Evolutionary conservation across 2,888 invertebrate species (phyloP).

Genomic region (Hirtodrosophila histrioides): DNA sequence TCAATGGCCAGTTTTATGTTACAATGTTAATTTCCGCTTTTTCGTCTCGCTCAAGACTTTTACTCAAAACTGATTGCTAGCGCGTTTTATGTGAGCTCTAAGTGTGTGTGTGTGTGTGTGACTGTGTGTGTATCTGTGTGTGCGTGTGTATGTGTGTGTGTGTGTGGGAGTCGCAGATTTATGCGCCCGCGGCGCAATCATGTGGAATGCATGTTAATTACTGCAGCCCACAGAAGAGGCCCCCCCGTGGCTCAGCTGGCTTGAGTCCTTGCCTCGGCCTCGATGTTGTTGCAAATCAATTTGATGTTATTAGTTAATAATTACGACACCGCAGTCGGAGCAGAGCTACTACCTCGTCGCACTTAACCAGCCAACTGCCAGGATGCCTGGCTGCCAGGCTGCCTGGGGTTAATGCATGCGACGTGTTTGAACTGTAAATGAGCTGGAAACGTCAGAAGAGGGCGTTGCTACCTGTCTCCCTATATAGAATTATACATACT

Average conservation of each 20-base stretch:
- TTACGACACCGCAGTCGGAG: constrained; percentile 67
- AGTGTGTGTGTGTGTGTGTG: constrained; percentile 19
- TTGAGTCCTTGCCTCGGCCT: neutral
- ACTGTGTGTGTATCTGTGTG: constrained; percentile 11
- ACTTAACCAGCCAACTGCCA: constrained; percentile 63
- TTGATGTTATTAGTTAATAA: constrained; percentile 80
- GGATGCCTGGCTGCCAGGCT: constrained; percentile 37
- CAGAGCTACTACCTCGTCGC: constrained; percentile 46
- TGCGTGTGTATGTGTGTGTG: constrained; percentile 19
- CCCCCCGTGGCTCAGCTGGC: constrained; percentile 5
- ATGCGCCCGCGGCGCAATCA: constrained; percentile 73
- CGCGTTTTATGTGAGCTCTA: constrained; percentile 19
- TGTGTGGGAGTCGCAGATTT: constrained; percentile 57
- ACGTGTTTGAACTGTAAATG: constrained; percentile 80
- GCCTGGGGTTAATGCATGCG: constrained; percentile 73
- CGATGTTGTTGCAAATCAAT: constrained; percentile 77
- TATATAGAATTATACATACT: constrained; percentile 9
- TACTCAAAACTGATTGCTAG: constrained; percentile 71
- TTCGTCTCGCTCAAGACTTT: constrained; percentile 59
- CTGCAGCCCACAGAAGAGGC: constrained; percentile 39
- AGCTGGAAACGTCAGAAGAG: constrained; percentile 73
- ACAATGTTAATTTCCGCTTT: constrained; percentile 74
- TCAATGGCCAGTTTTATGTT: constrained; percentile 80
- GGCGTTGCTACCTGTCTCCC: constrained; percentile 31
- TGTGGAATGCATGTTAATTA: constrained; percentile 81